Base-by-base conservation (phyloP, 1,140 invertebrate genomes). In the Drosophila orena region DNA sequence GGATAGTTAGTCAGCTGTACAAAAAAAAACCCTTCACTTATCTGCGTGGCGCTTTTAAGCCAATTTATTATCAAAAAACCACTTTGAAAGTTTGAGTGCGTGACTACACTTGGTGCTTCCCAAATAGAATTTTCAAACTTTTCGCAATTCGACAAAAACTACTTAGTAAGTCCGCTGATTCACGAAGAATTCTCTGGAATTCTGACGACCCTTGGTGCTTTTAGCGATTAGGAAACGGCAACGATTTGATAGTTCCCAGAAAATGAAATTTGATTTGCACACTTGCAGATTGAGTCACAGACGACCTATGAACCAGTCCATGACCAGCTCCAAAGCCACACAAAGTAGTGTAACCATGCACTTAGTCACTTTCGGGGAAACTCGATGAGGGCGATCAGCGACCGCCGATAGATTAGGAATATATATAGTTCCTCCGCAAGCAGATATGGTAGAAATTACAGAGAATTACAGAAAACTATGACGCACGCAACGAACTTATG, bases 311-410 rank as follows among this genome's bases (percentile, higher is more conserved):
- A 70, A 71, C 44, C 40, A 68, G 15, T 34, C 20, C 24, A 42
- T 40, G 30, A 68, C 37, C 44, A 43, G 20, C 12, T 42, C 44
- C 35, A 34, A 27, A 46, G 43, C 37, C 11, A 12, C n/a, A n/a
- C n/a, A n/a, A n/a, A n/a, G n/a, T n/a, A n/a, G n/a, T n/a, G n/a
- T 30, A 74, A 4, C 12, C 47, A 14, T 20, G 27, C 12, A 30
- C 59, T 70, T 72, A 71, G 69, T 72, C 66, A 71, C 38, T 20
- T 72, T 72, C 40, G 40, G 40, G 55, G 10, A 47, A 72, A 72
- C 35, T 56, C 62, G 35, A 35, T 69, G 66, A 70, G 42, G 68
- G 50, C 42, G 34, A 68, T 40, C 15, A 20, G 38, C n/a, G 4
- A 40, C 65, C 49, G 68, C 35, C n/a, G 35, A 52, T 46, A 65